Percentiles rank a stretch among this genome's conserved stretches.
Evolutionary conservation across 1,140 invertebrate genomes (phyloP).

Genomic region (Platyscapa corneri): DNA sequence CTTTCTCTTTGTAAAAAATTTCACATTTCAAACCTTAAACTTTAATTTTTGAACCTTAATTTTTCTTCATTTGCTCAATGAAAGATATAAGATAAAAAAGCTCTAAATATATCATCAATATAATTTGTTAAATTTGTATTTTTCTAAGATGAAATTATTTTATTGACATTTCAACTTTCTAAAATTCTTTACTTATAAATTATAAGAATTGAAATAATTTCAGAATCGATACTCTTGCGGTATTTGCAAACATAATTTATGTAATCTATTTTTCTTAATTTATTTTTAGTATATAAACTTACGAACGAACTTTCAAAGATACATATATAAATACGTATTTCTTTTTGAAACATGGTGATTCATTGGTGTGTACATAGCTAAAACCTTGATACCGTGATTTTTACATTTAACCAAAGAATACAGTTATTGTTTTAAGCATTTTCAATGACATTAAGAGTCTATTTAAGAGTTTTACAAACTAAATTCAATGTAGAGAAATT

Average conservation of each 20-base stretch:
- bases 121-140: not conserved
- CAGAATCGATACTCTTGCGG: too few relatives aligned
- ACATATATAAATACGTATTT: not conserved
- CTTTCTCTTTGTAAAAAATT: not conserved
- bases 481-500: not conserved
- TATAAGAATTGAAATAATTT: not conserved
- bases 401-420: constrained; percentile 33
- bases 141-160: not conserved
- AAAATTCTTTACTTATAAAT: not conserved
- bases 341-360: not conserved
- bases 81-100: not conserved
- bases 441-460: not conserved
- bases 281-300: not conserved
- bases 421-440: constrained; percentile 1
- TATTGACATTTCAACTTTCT: not conserved
- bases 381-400: constrained; percentile 1
- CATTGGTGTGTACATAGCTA: not conserved
- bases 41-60: not conserved
- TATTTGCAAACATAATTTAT: too few relatives aligned
- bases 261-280: not conserved
- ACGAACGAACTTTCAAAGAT: not conserved
- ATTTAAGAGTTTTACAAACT: not conserved
- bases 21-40: not conserved
- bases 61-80: not conserved
- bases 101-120: not conserved